Base-by-base conservation (phyloP, 2,113 vertebrate genomes). In the Gadus macrocephalus region DNA sequence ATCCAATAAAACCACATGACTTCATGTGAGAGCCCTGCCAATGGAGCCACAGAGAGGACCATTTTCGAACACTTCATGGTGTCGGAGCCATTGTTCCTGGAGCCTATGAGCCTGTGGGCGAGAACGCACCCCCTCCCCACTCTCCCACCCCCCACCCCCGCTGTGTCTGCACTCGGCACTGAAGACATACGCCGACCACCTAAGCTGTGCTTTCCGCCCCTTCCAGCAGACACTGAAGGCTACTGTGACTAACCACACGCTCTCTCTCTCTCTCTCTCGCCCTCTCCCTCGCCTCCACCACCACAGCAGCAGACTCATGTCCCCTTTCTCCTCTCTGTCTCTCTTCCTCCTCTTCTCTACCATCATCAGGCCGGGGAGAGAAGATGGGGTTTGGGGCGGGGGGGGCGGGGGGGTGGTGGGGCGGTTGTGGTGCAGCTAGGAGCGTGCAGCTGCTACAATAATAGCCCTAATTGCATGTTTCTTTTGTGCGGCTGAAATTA, bases 381-480 rank as follows among this genome's bases (percentile, higher is more conserved):
- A 84, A 86, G 72, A 72, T 74, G 77, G 72, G 77, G 85, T 87
- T 42, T 2, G 38, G 38, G 38, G 38, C 11, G 38, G 38, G 2
- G 38, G 77, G 77, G 72, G 20, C 1, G 20, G 20, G 20, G 20
- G 20, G 20, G n/a, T n/a, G n/a, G n/a, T 20, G 20, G 20, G 77
- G 85, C 86, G 75, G 84, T 75, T 64, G 62, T 70, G 28, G 73
- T 80, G 81, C 81, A 81, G 83, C 89, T 91, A 85, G 93, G 92
- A 90, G 88, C 93, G 88, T 90, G 91, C 95, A 97, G 95, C 96
- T 95, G 95, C 94, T 93, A 91, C 93, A 91, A 95, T 95, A 96
- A 95, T 94, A 92, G 93, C 90, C 89, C 92, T 96, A 95, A 98
- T 98, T 96, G 94, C 94, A 95, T 85, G 89, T 94, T 96, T 93